Evolutionary conservation across 2,797 vertebrate genomes (phyloP), one percentile per base, ranked within the genome.

Genomic region (Enteromius unitaeniatus): DNA sequence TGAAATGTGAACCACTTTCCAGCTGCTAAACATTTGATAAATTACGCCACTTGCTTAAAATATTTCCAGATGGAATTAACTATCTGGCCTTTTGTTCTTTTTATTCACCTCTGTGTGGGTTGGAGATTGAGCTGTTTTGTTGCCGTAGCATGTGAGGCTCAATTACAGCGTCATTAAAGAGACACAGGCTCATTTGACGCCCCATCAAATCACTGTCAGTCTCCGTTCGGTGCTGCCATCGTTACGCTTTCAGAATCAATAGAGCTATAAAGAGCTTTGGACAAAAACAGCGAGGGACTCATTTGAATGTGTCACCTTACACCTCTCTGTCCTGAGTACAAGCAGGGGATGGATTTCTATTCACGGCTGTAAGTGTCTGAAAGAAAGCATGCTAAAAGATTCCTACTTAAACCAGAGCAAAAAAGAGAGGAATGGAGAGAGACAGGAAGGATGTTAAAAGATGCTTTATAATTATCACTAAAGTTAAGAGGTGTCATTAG

Each of bases 241-340:
- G 2, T 19, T 23, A 14, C 15, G 40, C 77, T 74, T 42, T 84
- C 64, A 58, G 81, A 75, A 67, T 82, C 70, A 67, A 85, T 85
- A 77, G 72, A 58, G 67, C 60, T 76, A 77, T 79, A 84, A 81
- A 87, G 55, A 86, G 70, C 77, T 37, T 75, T 70, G 51, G 82
- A 78, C 85, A 82, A 73, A 28, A 79, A 28, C 31, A 72, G n/a
- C 51, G 3, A 45, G 51, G 69, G 26, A 64, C 81, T 72, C 51
- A 21, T 79, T 79, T 86, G 14, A 68, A 72, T 70, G 62, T 70
- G 80, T 74, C 79, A 55, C 68, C 42, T 64, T 34, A 49, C 10
- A 51, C 28, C 58, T 19, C 21, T 74, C 45, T 70, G 76, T 64
- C 55, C 67, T 28, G 53, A 49, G 49, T 21, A 67, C 49, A 69